These are phyloP conservation scores for Borostomias antarcticus DNA, from an alignment of 2,797 vertebrate genomes.

Conservation along the genomic window DNA sequence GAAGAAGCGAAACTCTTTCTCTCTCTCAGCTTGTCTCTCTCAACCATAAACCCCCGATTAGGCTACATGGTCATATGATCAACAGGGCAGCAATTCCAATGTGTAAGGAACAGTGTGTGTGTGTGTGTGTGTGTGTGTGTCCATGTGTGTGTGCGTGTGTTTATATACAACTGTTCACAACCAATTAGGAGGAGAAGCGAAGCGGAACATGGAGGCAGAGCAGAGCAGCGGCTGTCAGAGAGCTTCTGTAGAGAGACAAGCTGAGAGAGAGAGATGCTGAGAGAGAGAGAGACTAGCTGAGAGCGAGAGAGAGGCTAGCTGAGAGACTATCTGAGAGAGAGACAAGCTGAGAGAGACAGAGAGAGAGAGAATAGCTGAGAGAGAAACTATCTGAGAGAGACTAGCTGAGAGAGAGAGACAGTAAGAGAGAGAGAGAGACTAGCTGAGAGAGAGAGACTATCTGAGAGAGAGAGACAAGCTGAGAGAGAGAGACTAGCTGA, in stretches of 20 bases:
- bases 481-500: too few species aligned
- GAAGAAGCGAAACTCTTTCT: background rate
- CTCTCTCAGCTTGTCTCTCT: slow-evolving; percentile 15
- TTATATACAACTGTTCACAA: slow-evolving; percentile 27
- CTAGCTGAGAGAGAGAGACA: too few species aligned
- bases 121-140: slow-evolving; percentile 5
- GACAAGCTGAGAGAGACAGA: too few species aligned
- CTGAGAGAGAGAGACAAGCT: too few species aligned
- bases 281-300: too few species aligned
- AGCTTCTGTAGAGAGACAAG: slow-evolving; percentile 40
- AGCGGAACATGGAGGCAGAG: slow-evolving; percentile 41
- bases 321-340: too few species aligned
- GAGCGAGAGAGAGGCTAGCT: too few species aligned
- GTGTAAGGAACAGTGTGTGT: background rate
- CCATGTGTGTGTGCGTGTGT: background rate
- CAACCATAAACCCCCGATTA: slow-evolving; percentile 20
- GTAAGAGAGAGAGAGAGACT: too few species aligned
- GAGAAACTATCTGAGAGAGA: too few species aligned
- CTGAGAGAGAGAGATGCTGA: slow-evolving; percentile 29
- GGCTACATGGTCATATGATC: slow-evolving; percentile 57
- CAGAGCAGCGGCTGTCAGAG: slow-evolving; percentile 47
- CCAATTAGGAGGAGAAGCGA: slow-evolving; percentile 55
- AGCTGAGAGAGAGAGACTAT: too few species aligned
- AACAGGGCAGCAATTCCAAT: slow-evolving; percentile 39
- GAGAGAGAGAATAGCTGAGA: too few species aligned